These are phyloP conservation scores for Hypsopygia costalis DNA, from an alignment of 2,888 invertebrate species.

Conservation along the genomic window DNA sequence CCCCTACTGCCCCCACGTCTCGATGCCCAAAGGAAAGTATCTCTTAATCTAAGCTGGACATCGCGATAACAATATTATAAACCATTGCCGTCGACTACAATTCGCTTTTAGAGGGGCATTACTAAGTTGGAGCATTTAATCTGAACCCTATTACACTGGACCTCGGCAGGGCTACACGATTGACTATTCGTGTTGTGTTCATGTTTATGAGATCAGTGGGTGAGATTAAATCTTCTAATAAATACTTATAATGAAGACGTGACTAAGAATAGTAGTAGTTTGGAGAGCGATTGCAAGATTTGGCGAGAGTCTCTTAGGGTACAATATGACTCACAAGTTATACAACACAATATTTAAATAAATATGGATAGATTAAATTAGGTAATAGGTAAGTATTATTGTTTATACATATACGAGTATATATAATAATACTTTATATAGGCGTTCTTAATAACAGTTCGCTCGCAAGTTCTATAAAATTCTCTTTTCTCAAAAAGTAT, in stretches of 20 bases:
- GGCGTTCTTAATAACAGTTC: too few relatives aligned
- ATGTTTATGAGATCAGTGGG: slow-evolving; percentile 34
- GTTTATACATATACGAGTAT: too few relatives aligned
- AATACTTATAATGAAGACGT: slow-evolving; percentile 22
- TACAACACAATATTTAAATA: too few relatives aligned
- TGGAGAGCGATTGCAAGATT: too few relatives aligned
- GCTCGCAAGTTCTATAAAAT: too few relatives aligned
- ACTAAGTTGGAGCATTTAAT: slow-evolving; percentile 66
- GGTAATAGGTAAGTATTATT: too few relatives aligned
- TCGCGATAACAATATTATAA: slow-evolving; percentile 68
- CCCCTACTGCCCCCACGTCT: slow-evolving; percentile 22
- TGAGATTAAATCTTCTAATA: slow-evolving; percentile 29
- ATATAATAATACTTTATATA: too few relatives aligned
- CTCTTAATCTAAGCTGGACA: slow-evolving; percentile 67
- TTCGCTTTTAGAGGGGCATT: slow-evolving; percentile 71
- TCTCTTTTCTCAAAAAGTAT: too few relatives aligned
- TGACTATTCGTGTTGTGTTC: slow-evolving; percentile 17
- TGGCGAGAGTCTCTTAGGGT: too few relatives aligned
- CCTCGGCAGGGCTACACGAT: slow-evolving; percentile 29
- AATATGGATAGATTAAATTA: too few relatives aligned
- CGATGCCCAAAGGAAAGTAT: slow-evolving; percentile 46
- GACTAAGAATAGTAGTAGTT: neutral
- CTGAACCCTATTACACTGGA: slow-evolving; percentile 52
- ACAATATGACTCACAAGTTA: too few relatives aligned
- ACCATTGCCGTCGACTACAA: slow-evolving; percentile 63